Conservation (phyloP, 2,797 vertebrate genomes). For the Lycodopsis pacificus region DNA sequence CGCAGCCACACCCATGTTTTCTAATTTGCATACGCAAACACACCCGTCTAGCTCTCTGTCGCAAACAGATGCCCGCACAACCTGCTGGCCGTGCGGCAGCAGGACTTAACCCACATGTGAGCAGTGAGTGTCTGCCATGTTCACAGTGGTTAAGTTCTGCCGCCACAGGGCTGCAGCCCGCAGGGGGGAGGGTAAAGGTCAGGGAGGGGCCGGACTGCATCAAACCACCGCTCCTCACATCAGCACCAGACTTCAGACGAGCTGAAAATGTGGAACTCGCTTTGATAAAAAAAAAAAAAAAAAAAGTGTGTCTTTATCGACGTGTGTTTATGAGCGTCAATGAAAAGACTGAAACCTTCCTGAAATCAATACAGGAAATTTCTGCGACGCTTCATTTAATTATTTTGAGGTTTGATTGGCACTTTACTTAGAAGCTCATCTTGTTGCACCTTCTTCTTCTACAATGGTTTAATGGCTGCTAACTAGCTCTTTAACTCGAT, state of each 20-base stretch:
- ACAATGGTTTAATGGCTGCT: background rate
- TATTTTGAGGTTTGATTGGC: background rate
- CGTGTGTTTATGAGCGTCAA: background rate
- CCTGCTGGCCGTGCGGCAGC: constrained; percentile 79
- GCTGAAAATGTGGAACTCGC: constrained; percentile 2
- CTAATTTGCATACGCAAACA: constrained; percentile 41
- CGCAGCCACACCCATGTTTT: constrained; percentile 7
- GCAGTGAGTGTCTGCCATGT: constrained; percentile 87
- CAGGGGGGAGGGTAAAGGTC: constrained; percentile 52
- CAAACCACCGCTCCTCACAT: constrained; percentile 34
- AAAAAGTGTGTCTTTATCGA: background rate
- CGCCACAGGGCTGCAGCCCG: constrained; percentile 74
- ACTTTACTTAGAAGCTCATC: background rate
- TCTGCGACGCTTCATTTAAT: background rate
- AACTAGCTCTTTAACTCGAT: background rate
- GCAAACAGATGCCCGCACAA: constrained; percentile 16
- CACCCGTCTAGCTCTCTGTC: constrained; percentile 30
- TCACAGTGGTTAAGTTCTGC: constrained; percentile 99
- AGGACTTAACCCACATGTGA: constrained; percentile 97
- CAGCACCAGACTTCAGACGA: constrained; percentile 13
- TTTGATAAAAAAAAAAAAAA: background rate
- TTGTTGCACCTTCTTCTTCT: background rate
- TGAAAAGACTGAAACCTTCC: background rate
- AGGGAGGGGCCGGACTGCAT: constrained; percentile 49
- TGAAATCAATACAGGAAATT: background rate